These are phyloP conservation scores for Salvelinus sp. DNA, from an alignment of 2,113 vertebrate genomes.

Conservation along the genomic window DNA sequence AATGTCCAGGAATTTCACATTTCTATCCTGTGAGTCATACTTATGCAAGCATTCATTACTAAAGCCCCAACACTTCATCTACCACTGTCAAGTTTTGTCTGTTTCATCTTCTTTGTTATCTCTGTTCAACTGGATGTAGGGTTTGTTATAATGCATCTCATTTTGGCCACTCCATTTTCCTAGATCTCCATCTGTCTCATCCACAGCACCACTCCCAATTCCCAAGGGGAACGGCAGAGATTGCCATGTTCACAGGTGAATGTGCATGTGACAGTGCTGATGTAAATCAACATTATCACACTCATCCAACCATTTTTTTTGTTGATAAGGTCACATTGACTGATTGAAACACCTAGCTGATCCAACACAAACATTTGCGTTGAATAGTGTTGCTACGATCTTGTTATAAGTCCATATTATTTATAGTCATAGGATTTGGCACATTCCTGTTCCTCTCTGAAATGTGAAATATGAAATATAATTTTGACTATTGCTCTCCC, in stretches of 20 bases:
- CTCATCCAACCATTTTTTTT: too few species aligned
- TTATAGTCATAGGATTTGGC: constrained; percentile 15
- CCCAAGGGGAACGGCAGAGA: too few species aligned
- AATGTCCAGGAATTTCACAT: constrained; percentile 65
- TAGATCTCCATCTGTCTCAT: too few species aligned
- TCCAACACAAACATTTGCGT: not conserved
- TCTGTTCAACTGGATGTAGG: too few species aligned
- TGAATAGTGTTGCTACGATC: not conserved
- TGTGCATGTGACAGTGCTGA: too few species aligned
- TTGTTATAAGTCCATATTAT: constrained; percentile 13
- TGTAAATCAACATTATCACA: constrained; percentile 8
- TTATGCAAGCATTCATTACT: constrained; percentile 21
- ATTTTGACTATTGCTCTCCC: not conserved
- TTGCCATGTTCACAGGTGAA: too few species aligned
- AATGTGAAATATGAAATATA: constrained; percentile 2
- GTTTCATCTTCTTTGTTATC: too few species aligned
- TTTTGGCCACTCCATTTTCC: too few species aligned
- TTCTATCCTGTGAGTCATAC: constrained; percentile 59
- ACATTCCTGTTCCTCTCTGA: not conserved
- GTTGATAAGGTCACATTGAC: constrained; percentile 24
- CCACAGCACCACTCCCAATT: too few species aligned
- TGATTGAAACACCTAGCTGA: not conserved
- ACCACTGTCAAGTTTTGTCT: too few species aligned
- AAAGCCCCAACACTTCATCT: not conserved
- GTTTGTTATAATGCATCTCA: too few species aligned